phyloP scores from a whole-genome alignment of 2,113 vertebrate genomes.

The Rissa tridactyla region DNA sequence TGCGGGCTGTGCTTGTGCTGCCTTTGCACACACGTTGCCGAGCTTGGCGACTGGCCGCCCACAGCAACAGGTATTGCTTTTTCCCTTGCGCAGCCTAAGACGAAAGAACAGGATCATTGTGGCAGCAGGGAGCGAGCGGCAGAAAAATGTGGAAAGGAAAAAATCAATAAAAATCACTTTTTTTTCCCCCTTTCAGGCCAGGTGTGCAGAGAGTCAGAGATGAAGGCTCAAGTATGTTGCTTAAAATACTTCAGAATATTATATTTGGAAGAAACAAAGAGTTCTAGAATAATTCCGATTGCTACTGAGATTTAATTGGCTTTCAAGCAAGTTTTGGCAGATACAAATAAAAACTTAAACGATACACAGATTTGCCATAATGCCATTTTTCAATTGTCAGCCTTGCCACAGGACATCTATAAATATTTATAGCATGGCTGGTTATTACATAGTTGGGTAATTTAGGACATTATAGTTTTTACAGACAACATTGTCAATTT shows the following conservation, averaged over 20 bases:
- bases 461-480: background rate
- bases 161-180: background rate
- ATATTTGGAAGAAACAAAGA: background rate
- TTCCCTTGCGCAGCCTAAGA: background rate
- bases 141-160: background rate
- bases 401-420: background rate
- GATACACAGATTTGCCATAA: background rate
- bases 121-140: background rate
- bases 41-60: accelerated
- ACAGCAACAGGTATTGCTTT: background rate
- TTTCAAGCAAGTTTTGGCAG: background rate
- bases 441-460: background rate
- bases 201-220: background rate
- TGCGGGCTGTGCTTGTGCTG: background rate
- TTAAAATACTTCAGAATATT: background rate
- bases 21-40: accelerated
- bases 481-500: background rate
- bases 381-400: background rate
- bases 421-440: background rate
- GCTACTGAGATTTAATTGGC: background rate
- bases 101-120: background rate
- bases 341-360: background rate
- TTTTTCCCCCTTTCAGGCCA: background rate
- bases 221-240: background rate
- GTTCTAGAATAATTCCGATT: background rate